Conservation (phyloP, 1,140 invertebrate species). For the Calliphora vicina region DNA sequence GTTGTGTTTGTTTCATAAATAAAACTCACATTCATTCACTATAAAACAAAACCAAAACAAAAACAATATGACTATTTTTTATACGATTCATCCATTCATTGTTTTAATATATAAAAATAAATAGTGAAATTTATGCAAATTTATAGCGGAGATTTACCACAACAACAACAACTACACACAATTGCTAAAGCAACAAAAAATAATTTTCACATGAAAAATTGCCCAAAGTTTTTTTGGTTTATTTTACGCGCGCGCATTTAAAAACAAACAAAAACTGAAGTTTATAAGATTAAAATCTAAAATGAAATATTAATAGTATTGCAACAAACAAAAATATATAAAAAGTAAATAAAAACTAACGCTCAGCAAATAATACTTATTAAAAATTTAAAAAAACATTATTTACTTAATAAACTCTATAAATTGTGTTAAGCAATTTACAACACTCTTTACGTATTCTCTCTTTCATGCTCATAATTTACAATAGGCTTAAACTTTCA, state of each 20-base stretch:
- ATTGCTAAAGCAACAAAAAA: not conserved
- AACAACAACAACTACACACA: slow-evolving; percentile 20
- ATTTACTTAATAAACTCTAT: not conserved
- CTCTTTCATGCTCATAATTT: not conserved
- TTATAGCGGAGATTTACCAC: slow-evolving; percentile 21
- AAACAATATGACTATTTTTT: not conserved
- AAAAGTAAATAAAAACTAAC: not conserved
- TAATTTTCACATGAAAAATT: slow-evolving; percentile 3
- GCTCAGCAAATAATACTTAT: not conserved
- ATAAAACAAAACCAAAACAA: not conserved
- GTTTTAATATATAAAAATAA: slow-evolving; percentile 19
- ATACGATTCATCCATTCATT: not conserved
- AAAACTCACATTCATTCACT: not conserved
- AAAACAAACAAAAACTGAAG: not conserved
- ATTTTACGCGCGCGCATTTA: no score
- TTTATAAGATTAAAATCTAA: slow-evolving; percentile 26
- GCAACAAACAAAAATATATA: not conserved
- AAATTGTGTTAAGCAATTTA: not conserved
- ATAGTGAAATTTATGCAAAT: slow-evolving; percentile 28
- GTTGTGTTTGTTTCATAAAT: slow-evolving; percentile 1
- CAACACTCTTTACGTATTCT: no score
- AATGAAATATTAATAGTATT: slow-evolving; percentile 18
- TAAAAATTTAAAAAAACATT: not conserved
- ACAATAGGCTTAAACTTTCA: not conserved
- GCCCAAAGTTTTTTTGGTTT: not conserved